These are phyloP conservation scores for Trogon surrucura DNA, from an alignment of 2,113 vertebrate genomes.

Conservation along the genomic window DNA sequence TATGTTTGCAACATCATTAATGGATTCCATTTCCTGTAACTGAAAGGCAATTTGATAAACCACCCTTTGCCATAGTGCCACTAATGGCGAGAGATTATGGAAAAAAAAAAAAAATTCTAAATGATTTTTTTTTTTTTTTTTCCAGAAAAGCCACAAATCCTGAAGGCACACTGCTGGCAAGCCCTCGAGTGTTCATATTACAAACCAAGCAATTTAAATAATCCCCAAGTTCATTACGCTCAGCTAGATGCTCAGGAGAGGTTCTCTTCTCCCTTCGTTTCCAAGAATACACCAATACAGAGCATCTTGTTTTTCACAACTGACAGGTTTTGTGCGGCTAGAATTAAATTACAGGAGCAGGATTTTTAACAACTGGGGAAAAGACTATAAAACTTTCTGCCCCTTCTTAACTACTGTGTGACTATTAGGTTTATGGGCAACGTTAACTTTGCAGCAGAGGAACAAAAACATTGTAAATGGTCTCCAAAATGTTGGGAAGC, in stretches of 20 bases:
- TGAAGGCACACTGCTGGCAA: conserved; percentile 22
- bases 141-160: conserved; percentile 30
- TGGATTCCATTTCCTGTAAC: not conserved
- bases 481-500: conserved; percentile 55
- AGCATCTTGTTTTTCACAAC: conserved; percentile 3
- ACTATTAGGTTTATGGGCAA: conserved; percentile 67
- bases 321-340: not conserved
- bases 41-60: conserved; percentile 31
- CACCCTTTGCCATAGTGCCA: not conserved
- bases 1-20: conserved; percentile 53
- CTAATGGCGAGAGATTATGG: conserved; percentile 25
- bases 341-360: conserved; percentile 58
- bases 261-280: conserved; percentile 8
- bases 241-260: conserved; percentile 17
- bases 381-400: conserved; percentile 74
- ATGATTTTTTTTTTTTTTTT: conserved; percentile 11
- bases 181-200: not conserved
- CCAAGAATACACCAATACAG: not conserved
- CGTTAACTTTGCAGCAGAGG: conserved; percentile 57
- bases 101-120: not conserved
- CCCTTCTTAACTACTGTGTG: conserved; percentile 68
- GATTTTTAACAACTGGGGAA: conserved; percentile 65
- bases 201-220: conserved; percentile 22
- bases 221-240: conserved; percentile 20
- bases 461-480: conserved; percentile 57